Evolutionary conservation across 2,797 vertebrate species (phyloP), one percentile per base, ranked within the genome.

Genomic region (Spondyliosoma cantharus): DNA sequence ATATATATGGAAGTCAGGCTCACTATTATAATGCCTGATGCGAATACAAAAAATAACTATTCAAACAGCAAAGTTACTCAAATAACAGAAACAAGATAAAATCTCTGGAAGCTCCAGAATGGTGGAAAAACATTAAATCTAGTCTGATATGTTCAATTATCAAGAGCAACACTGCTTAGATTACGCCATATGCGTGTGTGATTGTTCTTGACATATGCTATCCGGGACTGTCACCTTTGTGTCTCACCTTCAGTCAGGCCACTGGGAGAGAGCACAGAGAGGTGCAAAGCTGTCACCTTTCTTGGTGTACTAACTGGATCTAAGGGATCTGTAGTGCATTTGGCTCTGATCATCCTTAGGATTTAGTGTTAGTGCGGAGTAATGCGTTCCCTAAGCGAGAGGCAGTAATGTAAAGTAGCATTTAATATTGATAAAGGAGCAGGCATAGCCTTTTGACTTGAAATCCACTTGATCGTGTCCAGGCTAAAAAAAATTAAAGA

Each of bases 221-320:
- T 88, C 66, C 78, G 64, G 80, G 81, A 88, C 87, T 78, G 74
- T 80, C 86, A 92, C 83, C 86, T 85, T 86, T 85, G 68, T 71
- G 90, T 94, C 89, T 93, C 92, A 91, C 91, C 84, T 88, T 78
- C 25, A 80, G 69, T 85, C 69, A 88, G 88, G 74, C 81, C 83
- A 83, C 82, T 74, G 83, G 82, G 84, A 84, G 64, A 86, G 82
- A 80, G 79, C 82, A 85, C 66, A 66, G 20, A 62, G 81, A 85
- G 82, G 74, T 76, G 87, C 74, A 64, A 88, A 77, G 82, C 63
- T 90, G 61, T 87, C 87, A 92, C 88, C 80, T 92, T 82, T 85
- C 77, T 22, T 70, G 84, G 20, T 42, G 68, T 76, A 60, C 69
- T 83, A 29, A 49, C 7, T 72, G 1, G 52, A 71, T 80, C 20